Conservation (phyloP, 2,888 invertebrate species). For the Nemurella pictetii region DNA sequence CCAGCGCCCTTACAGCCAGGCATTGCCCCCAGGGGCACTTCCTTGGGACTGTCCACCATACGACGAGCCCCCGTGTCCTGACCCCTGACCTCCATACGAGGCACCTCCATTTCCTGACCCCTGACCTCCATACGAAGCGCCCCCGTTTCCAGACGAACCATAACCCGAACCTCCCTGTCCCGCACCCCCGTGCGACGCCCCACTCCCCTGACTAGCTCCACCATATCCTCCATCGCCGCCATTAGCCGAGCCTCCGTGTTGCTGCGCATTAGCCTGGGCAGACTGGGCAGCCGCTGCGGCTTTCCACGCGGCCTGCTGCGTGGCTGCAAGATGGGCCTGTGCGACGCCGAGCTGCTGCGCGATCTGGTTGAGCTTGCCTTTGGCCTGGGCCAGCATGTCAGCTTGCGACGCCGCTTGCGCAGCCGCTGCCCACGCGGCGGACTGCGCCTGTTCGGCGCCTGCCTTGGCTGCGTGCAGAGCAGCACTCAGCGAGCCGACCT, state of each 20-base stretch:
- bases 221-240: not conserved
- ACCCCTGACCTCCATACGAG: not conserved
- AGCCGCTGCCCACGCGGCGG: slow-evolving; percentile 72
- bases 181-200: not conserved
- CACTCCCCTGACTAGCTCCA: not conserved
- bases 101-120: not conserved
- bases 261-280: slow-evolving; percentile 71
- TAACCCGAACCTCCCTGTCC: not conserved
- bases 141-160: not conserved
- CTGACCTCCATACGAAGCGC: not conserved
- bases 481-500: slow-evolving; percentile 63
- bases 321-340: slow-evolving; percentile 75
- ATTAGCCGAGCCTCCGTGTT: slow-evolving; percentile 5
- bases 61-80: not conserved
- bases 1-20: not conserved
- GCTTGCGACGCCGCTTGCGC: slow-evolving; percentile 78
- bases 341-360: slow-evolving; percentile 71
- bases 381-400: slow-evolving; percentile 76
- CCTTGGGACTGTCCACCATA: not conserved
- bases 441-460: slow-evolving; percentile 73
- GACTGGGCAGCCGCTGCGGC: slow-evolving; percentile 67
- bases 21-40: not conserved
- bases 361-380: slow-evolving; percentile 66
- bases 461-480: slow-evolving; percentile 77
- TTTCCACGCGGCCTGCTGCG: slow-evolving; percentile 71